Conservation (phyloP, 2,797 vertebrate genomes). For the Chrysocyon brachyurus region DNA sequence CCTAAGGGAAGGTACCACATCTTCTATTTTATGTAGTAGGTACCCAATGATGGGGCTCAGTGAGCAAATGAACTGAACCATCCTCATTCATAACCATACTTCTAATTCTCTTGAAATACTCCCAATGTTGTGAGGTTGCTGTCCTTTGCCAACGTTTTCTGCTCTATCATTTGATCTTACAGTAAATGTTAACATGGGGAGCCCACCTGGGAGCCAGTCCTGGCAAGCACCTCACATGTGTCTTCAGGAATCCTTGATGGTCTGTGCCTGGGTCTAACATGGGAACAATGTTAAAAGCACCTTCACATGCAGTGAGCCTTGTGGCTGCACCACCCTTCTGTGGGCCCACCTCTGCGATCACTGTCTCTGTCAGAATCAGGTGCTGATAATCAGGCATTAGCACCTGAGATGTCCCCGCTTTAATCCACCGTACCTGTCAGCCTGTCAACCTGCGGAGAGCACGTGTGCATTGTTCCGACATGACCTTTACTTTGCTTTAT, state of each 20-base stretch:
- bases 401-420: not conserved
- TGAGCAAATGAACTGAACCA: not conserved
- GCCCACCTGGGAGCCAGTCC: not conserved
- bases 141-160: not conserved
- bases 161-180: not conserved
- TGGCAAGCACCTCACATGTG: not conserved
- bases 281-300: not conserved
- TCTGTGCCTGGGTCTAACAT: not conserved
- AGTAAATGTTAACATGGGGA: not conserved
- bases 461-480: not conserved
- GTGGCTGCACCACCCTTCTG: rapidly evolving
- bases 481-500: not conserved
- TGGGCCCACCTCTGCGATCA: not conserved
- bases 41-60: not conserved
- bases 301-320: not conserved
- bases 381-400: not conserved
- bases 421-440: not conserved
- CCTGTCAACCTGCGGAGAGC: not conserved
- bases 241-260: not conserved
- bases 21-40: not conserved
- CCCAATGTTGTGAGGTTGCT: not conserved
- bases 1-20: not conserved
- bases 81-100: not conserved
- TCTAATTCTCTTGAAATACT: not conserved
- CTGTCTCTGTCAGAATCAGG: not conserved